Evolutionary conservation across 37 sponge, comb jelly and placozoan genomes (phyloP).

Genomic region (Tethya wilhelma): DNA sequence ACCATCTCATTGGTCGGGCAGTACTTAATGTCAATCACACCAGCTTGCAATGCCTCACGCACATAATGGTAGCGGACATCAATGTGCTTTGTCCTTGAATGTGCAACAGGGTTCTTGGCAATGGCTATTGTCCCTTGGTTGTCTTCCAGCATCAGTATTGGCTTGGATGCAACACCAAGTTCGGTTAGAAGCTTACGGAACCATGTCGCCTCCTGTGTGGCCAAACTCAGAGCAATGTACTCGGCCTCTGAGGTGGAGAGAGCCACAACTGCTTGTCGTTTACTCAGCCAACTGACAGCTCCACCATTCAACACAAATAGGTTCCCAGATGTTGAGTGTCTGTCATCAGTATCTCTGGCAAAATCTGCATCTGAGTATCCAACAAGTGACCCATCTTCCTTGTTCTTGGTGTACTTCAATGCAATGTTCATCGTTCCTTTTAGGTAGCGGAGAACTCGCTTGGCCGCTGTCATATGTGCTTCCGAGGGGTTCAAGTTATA

Average conservation of each 20-base stretch:
- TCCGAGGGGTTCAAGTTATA: too few relatives aligned
- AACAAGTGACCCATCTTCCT: conserved; percentile 10
- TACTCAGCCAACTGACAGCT: too few relatives aligned
- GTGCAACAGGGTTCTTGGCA: conserved; percentile 26
- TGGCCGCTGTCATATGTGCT: too few relatives aligned
- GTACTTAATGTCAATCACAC: conserved; percentile 17
- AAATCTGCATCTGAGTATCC: too few relatives aligned
- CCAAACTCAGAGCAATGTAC: conserved; percentile 15
- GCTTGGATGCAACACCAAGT: background rate
- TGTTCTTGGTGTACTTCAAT: conserved; percentile 8
- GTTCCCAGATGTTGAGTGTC: too few relatives aligned
- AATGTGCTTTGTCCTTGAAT: conserved; percentile 41
- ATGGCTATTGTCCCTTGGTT: conserved; percentile 47
- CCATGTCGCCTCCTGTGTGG: conserved; percentile 13
- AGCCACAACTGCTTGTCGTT: conserved; percentile 32
- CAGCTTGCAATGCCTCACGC: conserved; percentile 13
- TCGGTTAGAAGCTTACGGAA: conserved; percentile 3
- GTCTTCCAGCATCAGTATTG: conserved; percentile 22
- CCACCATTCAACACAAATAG: too few relatives aligned
- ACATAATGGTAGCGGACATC: conserved; percentile 16
- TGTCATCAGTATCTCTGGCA: too few relatives aligned
- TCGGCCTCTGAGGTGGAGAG: conserved; percentile 20
- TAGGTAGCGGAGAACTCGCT: too few relatives aligned
- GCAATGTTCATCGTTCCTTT: too few relatives aligned
- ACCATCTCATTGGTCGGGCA: conserved; percentile 31